Percentiles rank a stretch among this genome's conserved stretches.
Evolutionary conservation across 2,888 invertebrate species (phyloP).

Genomic region (Aquatica leii): DNA sequence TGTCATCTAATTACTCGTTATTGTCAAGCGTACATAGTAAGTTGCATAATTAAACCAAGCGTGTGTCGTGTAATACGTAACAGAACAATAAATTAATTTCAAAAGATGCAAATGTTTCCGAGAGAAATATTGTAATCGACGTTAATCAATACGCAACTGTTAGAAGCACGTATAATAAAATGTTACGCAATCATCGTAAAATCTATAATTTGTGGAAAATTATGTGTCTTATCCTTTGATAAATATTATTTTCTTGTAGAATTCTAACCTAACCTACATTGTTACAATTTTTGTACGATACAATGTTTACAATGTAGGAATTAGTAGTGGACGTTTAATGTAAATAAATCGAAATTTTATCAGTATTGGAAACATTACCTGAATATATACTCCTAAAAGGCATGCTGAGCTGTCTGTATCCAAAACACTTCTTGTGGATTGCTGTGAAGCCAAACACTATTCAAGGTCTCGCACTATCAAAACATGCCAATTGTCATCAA

Average conservation of each 20-base stretch:
- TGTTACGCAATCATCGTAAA: conserved; percentile 1
- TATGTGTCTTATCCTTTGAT: background rate
- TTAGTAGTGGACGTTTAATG: background rate
- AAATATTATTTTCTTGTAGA: background rate
- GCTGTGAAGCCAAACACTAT: conserved; percentile 57
- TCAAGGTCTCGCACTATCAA: conserved; percentile 59
- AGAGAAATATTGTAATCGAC: background rate
- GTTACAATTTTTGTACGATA: background rate
- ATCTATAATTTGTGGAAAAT: no score
- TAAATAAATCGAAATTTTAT: background rate
- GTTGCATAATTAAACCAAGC: no score
- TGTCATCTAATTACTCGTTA: no score
- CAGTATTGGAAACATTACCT: conserved; percentile 48
- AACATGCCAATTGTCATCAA: conserved; percentile 53
- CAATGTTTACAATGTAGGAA: conserved; percentile 5
- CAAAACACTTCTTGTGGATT: conserved; percentile 50
- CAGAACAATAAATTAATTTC: background rate
- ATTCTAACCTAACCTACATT: conserved; percentile 36
- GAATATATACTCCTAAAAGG: conserved; percentile 48
- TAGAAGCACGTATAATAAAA: conserved; percentile 4
- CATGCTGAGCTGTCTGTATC: conserved; percentile 56
- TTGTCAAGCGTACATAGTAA: no score
- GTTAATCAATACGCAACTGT: background rate
- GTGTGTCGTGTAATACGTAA: no score
- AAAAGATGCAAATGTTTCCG: background rate